Base-by-base conservation (phyloP, 2,113 vertebrate species). In the Daphoenositta chrysoptera region DNA sequence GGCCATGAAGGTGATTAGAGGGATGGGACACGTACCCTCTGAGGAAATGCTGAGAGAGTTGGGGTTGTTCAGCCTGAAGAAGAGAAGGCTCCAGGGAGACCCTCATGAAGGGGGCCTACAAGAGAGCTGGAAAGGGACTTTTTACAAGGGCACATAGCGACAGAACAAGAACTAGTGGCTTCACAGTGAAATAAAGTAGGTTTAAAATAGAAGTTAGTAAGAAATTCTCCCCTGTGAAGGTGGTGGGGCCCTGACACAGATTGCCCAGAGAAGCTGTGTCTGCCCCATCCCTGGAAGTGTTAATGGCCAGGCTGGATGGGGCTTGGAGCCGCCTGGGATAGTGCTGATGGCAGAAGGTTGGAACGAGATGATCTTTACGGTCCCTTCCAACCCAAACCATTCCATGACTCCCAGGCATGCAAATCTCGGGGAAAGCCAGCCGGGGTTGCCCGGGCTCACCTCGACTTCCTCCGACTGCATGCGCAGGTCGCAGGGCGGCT, bases 381-480 rank as follows among this genome's bases (percentile, higher is more conserved):
- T 48, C 47, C n/a, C 75, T 66, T 24, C 19, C 22, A 61, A 42
- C 47, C 19, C 68, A 48, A 75, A 37, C 47, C 9, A 0, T 28
- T 37, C 47, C 3, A 1, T 15, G 65, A 58, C 39, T 61, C 10
- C 27, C 60, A 81, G 40, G 30, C 20, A 5, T 0, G 27, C 33
- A 33, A 20, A 28, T 10, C 50, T 8, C 1, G 0, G 13, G 48
- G 10, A n/a, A 31, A 28, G 26, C n/a, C 64, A 71, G 11, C 6
- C 0, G 0, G 20, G 4, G 2, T 4, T 40, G 8, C 57, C 16
- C 30, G 1, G 37, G 44, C 30, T 98, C 97, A 99, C 99, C 98
- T 99, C 98, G 2, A 99, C 98, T 91, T 99, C 99, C 90, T 99
- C 97, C 0, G 99, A 99, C 95, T 99, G 99, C 97, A 98, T 98